Conservation (phyloP, 2,888 invertebrate species). For the Drosophila recens region DNA sequence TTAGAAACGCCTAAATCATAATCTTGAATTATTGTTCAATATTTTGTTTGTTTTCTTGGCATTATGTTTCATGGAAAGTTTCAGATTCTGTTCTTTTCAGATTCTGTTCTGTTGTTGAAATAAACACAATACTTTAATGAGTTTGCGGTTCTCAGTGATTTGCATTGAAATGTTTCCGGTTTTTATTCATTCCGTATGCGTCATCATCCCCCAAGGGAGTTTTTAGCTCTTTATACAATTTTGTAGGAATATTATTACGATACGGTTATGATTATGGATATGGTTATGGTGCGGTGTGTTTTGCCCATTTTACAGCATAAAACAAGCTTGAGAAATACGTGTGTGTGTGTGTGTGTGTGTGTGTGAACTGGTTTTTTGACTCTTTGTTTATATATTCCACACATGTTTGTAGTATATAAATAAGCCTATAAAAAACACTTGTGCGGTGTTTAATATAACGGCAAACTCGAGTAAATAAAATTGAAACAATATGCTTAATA, state of each 20-base stretch:
- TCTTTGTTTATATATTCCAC: slow-evolving; percentile 53
- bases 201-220: slow-evolving; percentile 52
- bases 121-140: slow-evolving; percentile 52
- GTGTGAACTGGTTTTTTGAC: slow-evolving; percentile 45
- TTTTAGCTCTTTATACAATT: slow-evolving; percentile 38
- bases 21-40: slow-evolving; percentile 16
- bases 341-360: background rate
- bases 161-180: slow-evolving; percentile 58
- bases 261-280: slow-evolving; percentile 21
- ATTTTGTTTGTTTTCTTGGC: slow-evolving; percentile 36
- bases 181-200: slow-evolving; percentile 48
- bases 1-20: background rate
- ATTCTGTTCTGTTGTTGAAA: slow-evolving; percentile 28
- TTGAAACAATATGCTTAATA: slow-evolving; percentile 67
- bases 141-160: slow-evolving; percentile 43
- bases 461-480: slow-evolving; percentile 73
- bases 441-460: slow-evolving; percentile 73
- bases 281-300: slow-evolving; percentile 28
- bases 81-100: slow-evolving; percentile 28
- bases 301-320: slow-evolving; percentile 58
- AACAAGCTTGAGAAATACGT: slow-evolving; percentile 20
- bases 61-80: slow-evolving; percentile 29
- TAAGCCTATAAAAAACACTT: slow-evolving; percentile 75
- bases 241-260: slow-evolving; percentile 20
- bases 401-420: slow-evolving; percentile 59